Percentiles rank a stretch among this genome's conserved stretches.
phyloP scores from a whole-genome alignment of 2,797 vertebrate species.

The Cuculus canorus region DNA sequence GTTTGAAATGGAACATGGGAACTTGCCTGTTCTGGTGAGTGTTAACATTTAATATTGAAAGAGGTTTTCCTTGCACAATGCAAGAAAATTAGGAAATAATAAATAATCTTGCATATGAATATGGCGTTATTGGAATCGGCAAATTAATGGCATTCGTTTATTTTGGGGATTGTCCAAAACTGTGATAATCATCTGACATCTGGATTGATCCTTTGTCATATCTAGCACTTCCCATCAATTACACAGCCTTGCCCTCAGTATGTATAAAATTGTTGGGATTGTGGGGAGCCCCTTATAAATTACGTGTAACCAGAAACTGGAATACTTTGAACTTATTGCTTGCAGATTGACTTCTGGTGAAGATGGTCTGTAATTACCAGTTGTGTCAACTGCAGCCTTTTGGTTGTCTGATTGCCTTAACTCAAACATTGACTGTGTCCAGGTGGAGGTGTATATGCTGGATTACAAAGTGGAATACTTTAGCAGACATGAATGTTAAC shows the following conservation, averaged over 20 bases:
- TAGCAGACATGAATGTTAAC: not conserved
- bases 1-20: slow-evolving; percentile 68
- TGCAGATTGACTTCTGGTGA: not conserved
- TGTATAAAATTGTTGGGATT: not conserved
- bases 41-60: not conserved
- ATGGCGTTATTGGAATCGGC: rapidly evolving
- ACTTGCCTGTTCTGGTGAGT: slow-evolving; percentile 80
- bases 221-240: not conserved
- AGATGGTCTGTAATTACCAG: not conserved
- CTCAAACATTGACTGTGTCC: not conserved
- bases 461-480: not conserved
- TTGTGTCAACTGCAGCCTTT: not conserved
- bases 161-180: not conserved
- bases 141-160: not conserved
- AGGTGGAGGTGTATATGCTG: not conserved
- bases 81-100: not conserved
- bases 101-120: not conserved
- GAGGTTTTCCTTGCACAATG: not conserved
- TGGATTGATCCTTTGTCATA: not conserved
- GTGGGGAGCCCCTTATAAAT: not conserved
- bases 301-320: not conserved
- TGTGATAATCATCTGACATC: not conserved
- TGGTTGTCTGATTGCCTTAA: not conserved
- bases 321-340: not conserved
- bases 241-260: not conserved